Conservation (phyloP, 2,113 vertebrate genomes). For the Neogale vison region DNA sequence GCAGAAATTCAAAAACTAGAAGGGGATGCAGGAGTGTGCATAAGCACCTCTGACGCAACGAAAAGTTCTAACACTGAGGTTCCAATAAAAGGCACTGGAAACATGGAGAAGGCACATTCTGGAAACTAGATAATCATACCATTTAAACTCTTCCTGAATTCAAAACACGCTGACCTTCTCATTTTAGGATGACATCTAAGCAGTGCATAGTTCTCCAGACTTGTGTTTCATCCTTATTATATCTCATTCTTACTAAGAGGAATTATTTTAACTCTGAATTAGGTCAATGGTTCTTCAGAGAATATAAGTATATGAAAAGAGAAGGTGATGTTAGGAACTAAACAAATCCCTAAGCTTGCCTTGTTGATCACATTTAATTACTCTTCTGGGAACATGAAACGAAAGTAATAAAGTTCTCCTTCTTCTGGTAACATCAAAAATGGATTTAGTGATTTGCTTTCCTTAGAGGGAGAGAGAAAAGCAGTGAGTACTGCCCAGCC, state of each 20-base stretch:
- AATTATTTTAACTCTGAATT: slow-evolving; percentile 34
- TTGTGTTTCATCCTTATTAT: background rate
- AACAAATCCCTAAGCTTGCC: background rate
- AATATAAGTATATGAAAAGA: slow-evolving; percentile 1
- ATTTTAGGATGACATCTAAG: background rate
- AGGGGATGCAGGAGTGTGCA: background rate
- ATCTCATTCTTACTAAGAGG: slow-evolving; percentile 34
- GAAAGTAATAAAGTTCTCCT: slow-evolving; percentile 4
- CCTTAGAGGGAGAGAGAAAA: background rate
- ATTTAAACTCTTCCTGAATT: background rate
- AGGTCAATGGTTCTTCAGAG: slow-evolving; percentile 29
- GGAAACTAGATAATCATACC: background rate
- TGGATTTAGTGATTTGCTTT: background rate
- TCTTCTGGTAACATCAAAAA: slow-evolving; percentile 19
- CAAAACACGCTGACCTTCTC: background rate
- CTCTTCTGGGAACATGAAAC: slow-evolving; percentile 26
- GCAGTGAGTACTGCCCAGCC: background rate
- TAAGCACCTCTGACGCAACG: no score
- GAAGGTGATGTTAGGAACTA: background rate
- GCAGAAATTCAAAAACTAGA: background rate
- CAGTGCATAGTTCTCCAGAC: background rate
- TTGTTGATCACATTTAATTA: slow-evolving; percentile 18
- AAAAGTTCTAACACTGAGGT: background rate
- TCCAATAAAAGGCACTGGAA: background rate
- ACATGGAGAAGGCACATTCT: background rate